Conservation (phyloP, 92 coral and sea anemone genomes). For the Meandrina meandrites region DNA sequence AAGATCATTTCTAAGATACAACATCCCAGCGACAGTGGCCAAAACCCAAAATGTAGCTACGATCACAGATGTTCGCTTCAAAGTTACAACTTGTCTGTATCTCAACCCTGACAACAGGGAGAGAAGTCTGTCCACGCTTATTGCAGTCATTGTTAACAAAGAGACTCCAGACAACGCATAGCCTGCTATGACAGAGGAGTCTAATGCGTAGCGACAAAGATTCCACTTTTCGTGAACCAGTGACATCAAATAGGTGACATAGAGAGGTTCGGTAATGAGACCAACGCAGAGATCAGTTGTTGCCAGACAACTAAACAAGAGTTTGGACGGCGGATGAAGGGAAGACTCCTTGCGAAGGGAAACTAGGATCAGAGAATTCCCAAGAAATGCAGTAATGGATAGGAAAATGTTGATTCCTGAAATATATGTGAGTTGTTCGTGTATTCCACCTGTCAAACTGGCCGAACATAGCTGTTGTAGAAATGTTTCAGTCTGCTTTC, state of each 20-base stretch:
- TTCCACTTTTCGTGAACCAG: background rate
- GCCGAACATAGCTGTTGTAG: background rate
- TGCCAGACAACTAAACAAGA: background rate
- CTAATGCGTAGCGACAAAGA: background rate
- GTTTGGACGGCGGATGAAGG: slow-evolving; percentile 16
- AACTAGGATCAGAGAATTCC: background rate
- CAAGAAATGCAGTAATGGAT: background rate
- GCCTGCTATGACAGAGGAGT: background rate
- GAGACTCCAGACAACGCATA: background rate
- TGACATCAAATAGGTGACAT: slow-evolving; percentile 1
- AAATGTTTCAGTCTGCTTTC: background rate
- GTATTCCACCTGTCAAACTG: background rate
- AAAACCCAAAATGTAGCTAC: background rate
- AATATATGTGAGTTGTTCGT: background rate
- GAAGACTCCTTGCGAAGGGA: slow-evolving; percentile 6
- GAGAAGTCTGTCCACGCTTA: slow-evolving; percentile 27
- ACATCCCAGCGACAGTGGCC: background rate
- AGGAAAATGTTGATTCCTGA: background rate
- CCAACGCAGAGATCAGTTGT: slow-evolving; percentile 21
- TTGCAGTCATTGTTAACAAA: background rate
- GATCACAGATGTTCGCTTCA: background rate
- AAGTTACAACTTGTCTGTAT: slow-evolving; percentile 20
- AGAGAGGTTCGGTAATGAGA: background rate
- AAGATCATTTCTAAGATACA: background rate
- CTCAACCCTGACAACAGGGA: background rate